Conservation (phyloP, 2,113 vertebrate species). For the zebrafish (Danio rerio) region DNA sequence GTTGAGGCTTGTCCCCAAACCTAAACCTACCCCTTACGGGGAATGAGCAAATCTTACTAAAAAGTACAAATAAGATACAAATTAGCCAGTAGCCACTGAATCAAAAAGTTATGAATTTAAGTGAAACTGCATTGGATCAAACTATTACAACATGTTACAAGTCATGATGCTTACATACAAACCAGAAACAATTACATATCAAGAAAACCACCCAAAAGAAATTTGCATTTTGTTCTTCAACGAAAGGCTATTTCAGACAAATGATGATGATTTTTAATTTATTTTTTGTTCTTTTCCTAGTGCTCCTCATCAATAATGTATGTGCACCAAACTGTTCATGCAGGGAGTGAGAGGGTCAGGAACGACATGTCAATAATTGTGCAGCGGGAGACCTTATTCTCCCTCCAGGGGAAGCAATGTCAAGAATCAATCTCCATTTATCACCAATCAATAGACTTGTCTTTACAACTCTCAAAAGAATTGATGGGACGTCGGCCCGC, state of each 20-base stretch:
- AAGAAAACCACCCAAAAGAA: not conserved
- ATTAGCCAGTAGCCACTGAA: too few relatives aligned
- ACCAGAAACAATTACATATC: too few relatives aligned
- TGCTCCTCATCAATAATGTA: not conserved
- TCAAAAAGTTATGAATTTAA: too few relatives aligned
- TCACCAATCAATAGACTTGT: constrained; percentile 25
- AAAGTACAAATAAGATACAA: too few relatives aligned
- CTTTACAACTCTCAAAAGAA: constrained; percentile 15
- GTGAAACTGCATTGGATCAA: too few relatives aligned
- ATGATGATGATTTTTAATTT: not conserved
- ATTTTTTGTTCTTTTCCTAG: not conserved
- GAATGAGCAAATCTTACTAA: too few relatives aligned
- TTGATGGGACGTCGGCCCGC: not conserved
- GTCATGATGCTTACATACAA: not conserved
- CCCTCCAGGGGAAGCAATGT: constrained; percentile 6
- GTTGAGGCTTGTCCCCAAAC: too few relatives aligned
- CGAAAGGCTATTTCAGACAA: constrained; percentile 1
- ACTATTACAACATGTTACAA: not conserved
- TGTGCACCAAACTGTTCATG: not conserved
- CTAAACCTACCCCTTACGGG: too few relatives aligned
- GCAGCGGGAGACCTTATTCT: constrained; percentile 8
- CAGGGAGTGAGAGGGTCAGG: not conserved
- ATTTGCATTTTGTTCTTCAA: not conserved
- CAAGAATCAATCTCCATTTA: constrained; percentile 46
- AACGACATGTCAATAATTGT: constrained; percentile 13